Conservation (phyloP, 2,113 vertebrate species). For the Hyaena hyaena region DNA sequence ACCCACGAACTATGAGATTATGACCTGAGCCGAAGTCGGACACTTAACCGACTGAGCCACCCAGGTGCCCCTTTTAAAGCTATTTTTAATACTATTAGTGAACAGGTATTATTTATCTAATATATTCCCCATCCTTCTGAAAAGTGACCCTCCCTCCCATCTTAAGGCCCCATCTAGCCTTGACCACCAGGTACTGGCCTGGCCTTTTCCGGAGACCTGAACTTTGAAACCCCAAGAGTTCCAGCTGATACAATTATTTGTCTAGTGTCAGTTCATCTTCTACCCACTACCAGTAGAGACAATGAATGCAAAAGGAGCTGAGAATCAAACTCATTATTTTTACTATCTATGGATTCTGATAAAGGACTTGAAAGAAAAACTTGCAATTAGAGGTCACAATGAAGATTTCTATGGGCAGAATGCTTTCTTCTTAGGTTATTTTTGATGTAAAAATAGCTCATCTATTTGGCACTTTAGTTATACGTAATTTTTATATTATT, state of each 20-base stretch:
- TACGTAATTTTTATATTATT: background rate
- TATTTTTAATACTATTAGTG: background rate
- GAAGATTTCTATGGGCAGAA: background rate
- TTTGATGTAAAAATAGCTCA: background rate
- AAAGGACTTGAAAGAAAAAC: slow-evolving; percentile 31
- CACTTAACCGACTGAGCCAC: too few relatives aligned
- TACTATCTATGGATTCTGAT: background rate
- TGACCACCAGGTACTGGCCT: background rate
- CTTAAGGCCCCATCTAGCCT: background rate
- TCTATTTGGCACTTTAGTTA: background rate
- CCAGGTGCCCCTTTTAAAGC: too few relatives aligned
- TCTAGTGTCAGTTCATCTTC: background rate
- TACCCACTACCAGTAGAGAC: background rate
- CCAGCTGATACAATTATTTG: background rate
- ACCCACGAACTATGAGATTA: too few relatives aligned
- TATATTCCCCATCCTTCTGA: background rate
- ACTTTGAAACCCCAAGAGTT: background rate
- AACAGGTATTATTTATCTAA: background rate
- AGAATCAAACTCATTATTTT: background rate
- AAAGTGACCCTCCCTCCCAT: background rate
- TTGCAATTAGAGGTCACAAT: background rate
- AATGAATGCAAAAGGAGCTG: background rate
- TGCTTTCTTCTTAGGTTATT: background rate
- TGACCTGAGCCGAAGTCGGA: too few relatives aligned
- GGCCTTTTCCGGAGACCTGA: background rate